phyloP scores from a whole-genome alignment of 2,113 vertebrate species.

The Laticauda laticaudata region DNA sequence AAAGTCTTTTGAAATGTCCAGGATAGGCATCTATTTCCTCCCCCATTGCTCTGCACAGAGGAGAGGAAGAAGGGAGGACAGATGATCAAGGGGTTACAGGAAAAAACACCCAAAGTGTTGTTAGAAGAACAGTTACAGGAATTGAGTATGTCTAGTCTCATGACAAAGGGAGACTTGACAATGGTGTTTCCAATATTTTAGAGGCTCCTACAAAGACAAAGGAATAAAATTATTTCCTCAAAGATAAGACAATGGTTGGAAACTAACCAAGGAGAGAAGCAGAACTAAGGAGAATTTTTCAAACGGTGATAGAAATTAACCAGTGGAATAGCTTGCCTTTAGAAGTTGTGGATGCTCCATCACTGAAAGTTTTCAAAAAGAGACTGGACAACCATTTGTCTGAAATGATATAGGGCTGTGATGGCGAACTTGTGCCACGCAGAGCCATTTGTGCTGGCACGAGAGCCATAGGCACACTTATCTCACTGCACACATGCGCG shows the following conservation, averaged over 20 bases:
- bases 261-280: background rate
- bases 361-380: background rate
- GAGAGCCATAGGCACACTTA: too few species aligned
- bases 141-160: background rate
- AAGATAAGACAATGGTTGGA: background rate
- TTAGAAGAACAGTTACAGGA: background rate
- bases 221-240: background rate
- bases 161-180: background rate
- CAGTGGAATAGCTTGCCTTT: background rate
- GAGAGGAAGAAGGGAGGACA: background rate
- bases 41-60: background rate
- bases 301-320: background rate
- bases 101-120: background rate
- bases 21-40: background rate
- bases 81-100: background rate
- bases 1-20: background rate
- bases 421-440: too few species aligned
- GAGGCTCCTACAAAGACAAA: background rate
- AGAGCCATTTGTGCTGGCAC: too few species aligned
- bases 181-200: background rate
- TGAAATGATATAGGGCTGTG: background rate
- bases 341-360: background rate
- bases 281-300: background rate
- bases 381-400: background rate
- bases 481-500: too few species aligned